phyloP scores from a whole-genome alignment of 2,113 vertebrate genomes.

The Osmerus eperlanus region DNA sequence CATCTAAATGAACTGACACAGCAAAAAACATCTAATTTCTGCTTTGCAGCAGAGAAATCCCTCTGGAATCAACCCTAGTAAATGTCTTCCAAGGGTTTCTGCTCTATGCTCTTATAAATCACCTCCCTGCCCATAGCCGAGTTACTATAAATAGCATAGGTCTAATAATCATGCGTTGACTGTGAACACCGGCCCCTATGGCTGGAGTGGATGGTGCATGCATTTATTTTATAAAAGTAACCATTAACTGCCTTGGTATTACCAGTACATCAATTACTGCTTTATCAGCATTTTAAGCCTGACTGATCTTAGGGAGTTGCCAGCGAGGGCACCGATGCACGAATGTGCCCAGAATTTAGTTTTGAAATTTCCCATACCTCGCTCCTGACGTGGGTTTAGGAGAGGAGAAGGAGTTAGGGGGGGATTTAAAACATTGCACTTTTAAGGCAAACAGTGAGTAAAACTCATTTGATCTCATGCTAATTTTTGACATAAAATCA shows the following conservation, averaged over 20 bases:
- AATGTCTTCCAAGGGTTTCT: conserved; percentile 34
- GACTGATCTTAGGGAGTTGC: conserved; percentile 11
- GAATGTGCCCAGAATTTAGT: neutral
- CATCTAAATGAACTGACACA: conserved; percentile 34
- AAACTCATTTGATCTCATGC: too few relatives aligned
- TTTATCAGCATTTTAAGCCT: conserved; percentile 16
- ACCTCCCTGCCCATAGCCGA: conserved; percentile 45
- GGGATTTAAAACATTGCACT: conserved; percentile 1
- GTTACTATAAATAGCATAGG: conserved; percentile 62
- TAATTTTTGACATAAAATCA: neutral
- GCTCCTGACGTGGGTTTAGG: neutral
- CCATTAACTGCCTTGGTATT: conserved; percentile 20
- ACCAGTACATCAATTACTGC: conserved; percentile 20
- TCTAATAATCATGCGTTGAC: conserved; percentile 48
- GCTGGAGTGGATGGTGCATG: conserved; percentile 17
- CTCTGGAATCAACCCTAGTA: conserved; percentile 35
- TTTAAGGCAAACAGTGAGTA: too few relatives aligned
- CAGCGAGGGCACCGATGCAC: conserved; percentile 8
- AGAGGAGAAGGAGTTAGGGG: neutral
- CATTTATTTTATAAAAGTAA: conserved; percentile 16
- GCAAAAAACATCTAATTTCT: conserved; percentile 21
- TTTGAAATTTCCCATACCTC: neutral
- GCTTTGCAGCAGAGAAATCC: conserved; percentile 36
- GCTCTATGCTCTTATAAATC: conserved; percentile 46
- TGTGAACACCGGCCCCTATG: conserved; percentile 34